Evolutionary conservation across 2,797 vertebrate genomes (phyloP), one percentile per base, ranked within the genome.

Genomic region (Eutrigla gurnardus): DNA sequence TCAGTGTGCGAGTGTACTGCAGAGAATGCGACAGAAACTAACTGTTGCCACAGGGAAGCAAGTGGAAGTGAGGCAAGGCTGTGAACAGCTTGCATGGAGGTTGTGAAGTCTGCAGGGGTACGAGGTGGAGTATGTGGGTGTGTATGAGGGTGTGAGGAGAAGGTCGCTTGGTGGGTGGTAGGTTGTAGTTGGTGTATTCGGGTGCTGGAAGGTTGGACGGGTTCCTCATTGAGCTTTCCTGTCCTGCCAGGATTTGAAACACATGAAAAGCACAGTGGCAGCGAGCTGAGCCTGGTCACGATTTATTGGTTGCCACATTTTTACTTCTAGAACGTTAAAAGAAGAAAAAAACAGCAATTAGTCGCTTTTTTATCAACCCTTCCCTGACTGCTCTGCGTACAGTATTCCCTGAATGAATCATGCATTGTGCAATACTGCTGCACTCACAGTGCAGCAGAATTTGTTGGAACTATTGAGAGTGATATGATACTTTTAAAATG

Each of bases 391-490:
- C 62, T 59, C 43, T 77, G 37, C 2, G 1, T n/a, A 35, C 70
- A 73, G 58, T 74, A 70, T 82, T 80, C 60, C 65, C 75, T 36
- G 14, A 78, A 84, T 83, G 78, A 82, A 77, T 82, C 83, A 82
- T 37, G 25, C 36, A 39, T 49, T 69, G 57, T 60, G 36, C 57
- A 65, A 37, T 54, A 33, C 32, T 60, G 10, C 46, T 50, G 67
- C 49, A 8, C 52, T 75, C 47, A 61, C 33, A 43, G 37, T 25
- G 25, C 25, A 25, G 62, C 75, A 83, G 78, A 70, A 74, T 70
- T 68, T 85, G 17, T 11, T 61, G 54, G 25, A 81, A 36, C 43
- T 52, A 50, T 33, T 11, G 9, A 73, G 72, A 68, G 13, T 37
- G 43, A 80, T 66, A 7, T 33, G 4, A 46, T 65, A 2, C 25